phyloP scores from a whole-genome alignment of 2,113 vertebrate species.

The Otus sunia region DNA sequence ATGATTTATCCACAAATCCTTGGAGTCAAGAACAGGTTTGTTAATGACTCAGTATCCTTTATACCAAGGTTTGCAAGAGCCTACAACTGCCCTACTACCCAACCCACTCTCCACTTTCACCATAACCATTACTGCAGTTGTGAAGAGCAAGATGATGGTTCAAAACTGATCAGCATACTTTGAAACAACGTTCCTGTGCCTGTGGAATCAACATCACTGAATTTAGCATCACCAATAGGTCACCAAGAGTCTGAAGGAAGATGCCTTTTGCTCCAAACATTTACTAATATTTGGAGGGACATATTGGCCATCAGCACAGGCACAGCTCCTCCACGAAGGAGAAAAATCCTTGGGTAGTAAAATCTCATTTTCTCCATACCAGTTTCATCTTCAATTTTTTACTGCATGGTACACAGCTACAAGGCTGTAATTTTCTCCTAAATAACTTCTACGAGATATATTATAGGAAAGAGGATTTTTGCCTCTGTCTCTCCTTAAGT shows the following conservation, averaged over 20 bases:
- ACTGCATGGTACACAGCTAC: not conserved
- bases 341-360: not conserved
- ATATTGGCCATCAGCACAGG: not conserved
- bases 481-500: not conserved
- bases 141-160: not conserved
- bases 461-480: not conserved
- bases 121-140: not conserved
- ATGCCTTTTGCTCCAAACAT: not conserved
- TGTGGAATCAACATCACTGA: not conserved
- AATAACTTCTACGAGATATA: not conserved
- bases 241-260: not conserved
- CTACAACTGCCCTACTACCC: not conserved
- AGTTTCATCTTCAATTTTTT: not conserved
- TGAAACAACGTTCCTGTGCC: not conserved
- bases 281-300: not conserved
- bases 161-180: not conserved
- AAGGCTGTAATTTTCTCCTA: not conserved
- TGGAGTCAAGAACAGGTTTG: not conserved
- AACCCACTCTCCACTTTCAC: not conserved
- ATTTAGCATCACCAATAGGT: not conserved
- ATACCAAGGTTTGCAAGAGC: not conserved
- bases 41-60: not conserved
- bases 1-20: not conserved
- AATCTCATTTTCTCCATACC: not conserved
- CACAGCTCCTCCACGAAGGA: not conserved